Conservation (phyloP, 2,113 vertebrate genomes). For the Pycnonotus jocosus region DNA sequence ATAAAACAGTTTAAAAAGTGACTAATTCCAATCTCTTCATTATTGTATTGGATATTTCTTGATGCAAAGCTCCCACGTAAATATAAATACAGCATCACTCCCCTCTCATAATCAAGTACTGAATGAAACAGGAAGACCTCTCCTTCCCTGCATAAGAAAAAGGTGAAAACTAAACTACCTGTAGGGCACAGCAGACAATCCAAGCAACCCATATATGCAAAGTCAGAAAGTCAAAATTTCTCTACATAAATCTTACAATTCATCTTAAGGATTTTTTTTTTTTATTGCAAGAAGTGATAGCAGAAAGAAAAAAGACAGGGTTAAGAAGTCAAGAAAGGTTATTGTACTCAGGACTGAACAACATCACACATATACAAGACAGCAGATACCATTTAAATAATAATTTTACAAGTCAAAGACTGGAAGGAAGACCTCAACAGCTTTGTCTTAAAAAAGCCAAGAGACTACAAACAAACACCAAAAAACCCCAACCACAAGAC, state of each 20-base stretch:
- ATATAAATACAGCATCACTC: not conserved
- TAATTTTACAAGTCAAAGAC: not conserved
- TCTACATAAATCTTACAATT: not conserved
- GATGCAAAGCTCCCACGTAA: not conserved
- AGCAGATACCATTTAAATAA: not conserved
- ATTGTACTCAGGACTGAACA: not conserved
- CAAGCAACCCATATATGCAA: not conserved
- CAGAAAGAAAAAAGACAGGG: not conserved
- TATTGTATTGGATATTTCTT: not conserved
- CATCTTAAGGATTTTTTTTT: not conserved
- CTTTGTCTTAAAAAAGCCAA: not conserved
- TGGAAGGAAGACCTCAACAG: not conserved
- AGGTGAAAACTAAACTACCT: not conserved
- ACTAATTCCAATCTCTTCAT: not conserved
- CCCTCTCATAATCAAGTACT: not conserved
- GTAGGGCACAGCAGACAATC: not conserved
- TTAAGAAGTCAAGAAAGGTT: not conserved
- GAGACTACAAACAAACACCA: not conserved
- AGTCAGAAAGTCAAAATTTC: not conserved
- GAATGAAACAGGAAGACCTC: not conserved
- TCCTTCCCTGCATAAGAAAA: not conserved
- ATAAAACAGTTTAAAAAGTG: not conserved
- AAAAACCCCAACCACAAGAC: fast-evolving
- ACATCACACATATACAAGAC: not conserved
- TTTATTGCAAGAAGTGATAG: not conserved